Evolutionary conservation across 2,113 vertebrate genomes (phyloP).

Genomic region (Arothron firmamentum): DNA sequence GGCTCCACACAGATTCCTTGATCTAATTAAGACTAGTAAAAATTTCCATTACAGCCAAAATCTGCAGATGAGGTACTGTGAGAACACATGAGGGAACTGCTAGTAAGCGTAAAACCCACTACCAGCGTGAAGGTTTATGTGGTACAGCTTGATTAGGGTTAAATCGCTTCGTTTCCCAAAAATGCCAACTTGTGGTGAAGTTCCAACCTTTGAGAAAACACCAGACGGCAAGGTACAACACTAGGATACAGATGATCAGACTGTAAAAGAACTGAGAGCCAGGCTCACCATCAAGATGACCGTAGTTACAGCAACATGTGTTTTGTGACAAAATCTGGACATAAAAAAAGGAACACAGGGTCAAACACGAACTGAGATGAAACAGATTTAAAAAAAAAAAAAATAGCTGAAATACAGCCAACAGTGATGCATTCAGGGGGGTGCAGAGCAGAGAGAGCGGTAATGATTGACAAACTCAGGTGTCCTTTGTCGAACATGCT

Average conservation of each 20-base stretch:
- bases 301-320: constrained; percentile 44
- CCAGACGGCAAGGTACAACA: constrained; percentile 57
- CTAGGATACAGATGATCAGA: constrained; percentile 45
- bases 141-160: constrained; percentile 46
- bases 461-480: constrained; percentile 62
- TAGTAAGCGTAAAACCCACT: constrained; percentile 24
- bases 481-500: constrained; percentile 67
- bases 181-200: constrained; percentile 14
- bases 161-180: constrained; percentile 33
- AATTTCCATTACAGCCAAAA: constrained; percentile 48
- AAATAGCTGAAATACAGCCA: constrained; percentile 8
- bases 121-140: constrained; percentile 28
- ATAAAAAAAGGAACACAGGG: constrained; percentile 6
- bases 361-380: constrained; percentile 5
- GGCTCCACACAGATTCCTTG: constrained; percentile 45
- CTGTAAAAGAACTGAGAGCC: constrained; percentile 47
- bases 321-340: constrained; percentile 38
- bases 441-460: constrained; percentile 17
- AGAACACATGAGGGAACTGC: constrained; percentile 42
- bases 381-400: constrained; percentile 16
- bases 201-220: constrained; percentile 43
- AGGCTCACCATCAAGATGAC: constrained; percentile 31
- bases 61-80: constrained; percentile 22
- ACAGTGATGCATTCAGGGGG: constrained; percentile 15
- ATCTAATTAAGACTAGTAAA: constrained; percentile 60